Conservation (phyloP, 2,888 invertebrate species). For the Leptinotarsa peninsularis region DNA sequence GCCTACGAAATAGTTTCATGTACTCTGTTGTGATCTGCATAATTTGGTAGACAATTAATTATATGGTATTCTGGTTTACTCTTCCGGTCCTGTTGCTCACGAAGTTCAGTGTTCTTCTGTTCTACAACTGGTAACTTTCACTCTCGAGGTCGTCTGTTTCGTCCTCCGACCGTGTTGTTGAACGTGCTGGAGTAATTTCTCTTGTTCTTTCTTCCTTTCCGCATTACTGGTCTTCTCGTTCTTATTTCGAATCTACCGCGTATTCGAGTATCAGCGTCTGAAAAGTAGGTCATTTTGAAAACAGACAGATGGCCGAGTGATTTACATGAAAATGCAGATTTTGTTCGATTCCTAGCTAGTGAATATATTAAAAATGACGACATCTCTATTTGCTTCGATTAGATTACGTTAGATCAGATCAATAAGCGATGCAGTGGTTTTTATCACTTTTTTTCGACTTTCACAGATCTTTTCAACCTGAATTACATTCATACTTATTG, state of each 20-base stretch:
- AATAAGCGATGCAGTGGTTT: no score
- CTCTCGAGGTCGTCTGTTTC: conserved; percentile 5
- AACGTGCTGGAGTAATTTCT: conserved; percentile 2
- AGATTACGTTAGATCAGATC: no score
- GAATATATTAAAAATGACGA: no score
- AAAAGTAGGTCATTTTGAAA: neutral
- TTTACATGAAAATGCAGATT: neutral
- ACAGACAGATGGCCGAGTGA: neutral
- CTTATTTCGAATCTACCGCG: neutral
- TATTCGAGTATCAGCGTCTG: neutral
- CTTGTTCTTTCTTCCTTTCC: conserved; percentile 3
- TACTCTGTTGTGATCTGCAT: neutral
- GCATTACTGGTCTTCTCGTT: neutral
- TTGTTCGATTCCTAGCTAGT: neutral
- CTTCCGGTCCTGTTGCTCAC: neutral
- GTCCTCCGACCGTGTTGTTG: neutral
- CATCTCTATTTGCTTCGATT: no score
- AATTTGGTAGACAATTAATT: neutral
- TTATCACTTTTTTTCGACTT: no score
- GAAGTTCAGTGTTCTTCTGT: neutral
- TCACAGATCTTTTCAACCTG: no score
- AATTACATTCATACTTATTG: no score
- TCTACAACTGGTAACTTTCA: conserved; percentile 4
- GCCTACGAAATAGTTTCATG: no score
- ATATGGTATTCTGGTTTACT: neutral